Evolutionary conservation across 23 tunicate genomes (phyloP).

Genomic region (Oikopleura vanhoeffeni): DNA sequence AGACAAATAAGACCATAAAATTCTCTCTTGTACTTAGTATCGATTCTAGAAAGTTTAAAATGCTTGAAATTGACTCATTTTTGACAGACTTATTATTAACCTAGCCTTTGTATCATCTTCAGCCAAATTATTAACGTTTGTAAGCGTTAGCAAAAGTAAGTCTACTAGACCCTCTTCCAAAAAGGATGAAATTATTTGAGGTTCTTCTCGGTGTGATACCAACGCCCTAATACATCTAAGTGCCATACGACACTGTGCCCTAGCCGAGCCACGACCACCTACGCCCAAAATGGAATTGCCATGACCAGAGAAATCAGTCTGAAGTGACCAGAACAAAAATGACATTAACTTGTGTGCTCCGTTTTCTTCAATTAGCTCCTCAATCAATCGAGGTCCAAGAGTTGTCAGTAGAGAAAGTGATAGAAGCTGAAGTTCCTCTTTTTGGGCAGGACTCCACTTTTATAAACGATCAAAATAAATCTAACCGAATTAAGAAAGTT

Average conservation of each 20-base stretch:
- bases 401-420: slow-evolving; percentile 48
- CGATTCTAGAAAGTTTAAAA: too few relatives aligned
- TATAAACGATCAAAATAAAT: too few relatives aligned
- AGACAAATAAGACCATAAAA: too few relatives aligned
- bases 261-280: slow-evolving; percentile 58
- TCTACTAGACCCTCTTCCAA: not conserved
- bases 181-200: not conserved
- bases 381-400: slow-evolving; percentile 27
- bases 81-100: too few relatives aligned
- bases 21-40: too few relatives aligned
- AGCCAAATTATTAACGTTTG: not conserved
- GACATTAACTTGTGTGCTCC: not conserved
- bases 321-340: slow-evolving; percentile 20
- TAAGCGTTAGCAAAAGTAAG: not conserved
- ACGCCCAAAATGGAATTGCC: slow-evolving; percentile 60
- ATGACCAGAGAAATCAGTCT: slow-evolving; percentile 31
- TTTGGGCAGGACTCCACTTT: slow-evolving; percentile 67
- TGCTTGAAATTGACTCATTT: too few relatives aligned
- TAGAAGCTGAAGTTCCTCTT: slow-evolving; percentile 76
- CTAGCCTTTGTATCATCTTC: not conserved
- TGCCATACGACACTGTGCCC: slow-evolving; percentile 61
- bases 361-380: slow-evolving; percentile 21
- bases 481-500: too few relatives aligned
- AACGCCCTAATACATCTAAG: slow-evolving; percentile 33
- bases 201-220: not conserved